Conservation (phyloP, 1,140 invertebrate species). For the Dysdera silvatica region DNA sequence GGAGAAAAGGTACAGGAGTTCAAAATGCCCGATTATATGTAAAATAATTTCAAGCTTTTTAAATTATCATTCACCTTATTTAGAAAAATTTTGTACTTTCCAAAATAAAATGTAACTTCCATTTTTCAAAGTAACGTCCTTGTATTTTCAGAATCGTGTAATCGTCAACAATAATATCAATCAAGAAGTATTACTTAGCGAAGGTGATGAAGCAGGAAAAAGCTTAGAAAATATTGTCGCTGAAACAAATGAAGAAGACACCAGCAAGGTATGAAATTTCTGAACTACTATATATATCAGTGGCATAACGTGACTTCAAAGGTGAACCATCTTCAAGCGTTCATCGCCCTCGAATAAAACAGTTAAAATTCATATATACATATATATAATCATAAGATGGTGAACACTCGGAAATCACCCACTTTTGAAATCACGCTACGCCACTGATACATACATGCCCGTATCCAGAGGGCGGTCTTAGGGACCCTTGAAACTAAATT, state of each 20-base stretch:
- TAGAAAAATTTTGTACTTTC: slow-evolving; percentile 1
- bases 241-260: slow-evolving; percentile 3
- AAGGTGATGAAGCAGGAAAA: slow-evolving; percentile 13
- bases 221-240: slow-evolving; percentile 4
- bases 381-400: too few relatives aligned
- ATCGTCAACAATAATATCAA: slow-evolving; percentile 20
- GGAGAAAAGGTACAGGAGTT: slow-evolving; percentile 14
- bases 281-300: not conserved
- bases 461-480: too few relatives aligned
- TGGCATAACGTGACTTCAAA: too few relatives aligned
- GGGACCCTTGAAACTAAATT: too few relatives aligned
- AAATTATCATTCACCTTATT: not conserved
- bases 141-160: slow-evolving; percentile 16
- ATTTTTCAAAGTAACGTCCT: too few relatives aligned
- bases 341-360: too few relatives aligned
- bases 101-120: too few relatives aligned
- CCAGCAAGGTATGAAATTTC: slow-evolving; percentile 10
- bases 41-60: not conserved
- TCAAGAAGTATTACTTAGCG: slow-evolving; percentile 17
- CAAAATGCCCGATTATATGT: not conserved
- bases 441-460: too few relatives aligned
- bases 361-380: too few relatives aligned
- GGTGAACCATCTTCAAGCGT: too few relatives aligned
- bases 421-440: too few relatives aligned
- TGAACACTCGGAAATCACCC: too few relatives aligned